Evolutionary conservation across 2,797 vertebrate genomes (phyloP).

Genomic region (Macroramphosus scolopax): DNA sequence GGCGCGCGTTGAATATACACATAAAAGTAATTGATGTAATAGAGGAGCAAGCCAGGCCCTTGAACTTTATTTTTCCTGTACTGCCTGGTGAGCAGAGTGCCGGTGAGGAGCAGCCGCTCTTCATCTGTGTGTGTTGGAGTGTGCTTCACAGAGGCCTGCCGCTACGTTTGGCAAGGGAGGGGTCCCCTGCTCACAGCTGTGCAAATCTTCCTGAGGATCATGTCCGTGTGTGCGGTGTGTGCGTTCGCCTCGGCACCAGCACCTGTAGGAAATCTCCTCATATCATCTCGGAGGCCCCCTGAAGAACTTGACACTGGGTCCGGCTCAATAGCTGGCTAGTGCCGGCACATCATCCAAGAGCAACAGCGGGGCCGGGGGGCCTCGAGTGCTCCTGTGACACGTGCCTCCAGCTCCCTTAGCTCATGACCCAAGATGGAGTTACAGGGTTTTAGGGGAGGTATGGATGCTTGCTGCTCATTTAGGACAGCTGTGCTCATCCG

Average conservation of each 20-base stretch:
- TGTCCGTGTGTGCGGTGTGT: slow-evolving; percentile 34
- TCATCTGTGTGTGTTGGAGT: slow-evolving; percentile 65
- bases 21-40: slow-evolving; percentile 60
- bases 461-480: slow-evolving; percentile 22
- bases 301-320: slow-evolving; percentile 52
- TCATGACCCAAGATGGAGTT: slow-evolving; percentile 62
- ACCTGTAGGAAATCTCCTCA: slow-evolving; percentile 54
- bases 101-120: slow-evolving; percentile 35
- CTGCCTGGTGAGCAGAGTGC: slow-evolving; percentile 41
- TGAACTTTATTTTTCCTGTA: slow-evolving; percentile 62
- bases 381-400: slow-evolving; percentile 61
- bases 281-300: slow-evolving; percentile 55
- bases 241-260: slow-evolving; percentile 26
- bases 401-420: slow-evolving; percentile 58
- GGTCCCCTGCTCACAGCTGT: slow-evolving; percentile 80
- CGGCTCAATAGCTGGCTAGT: slow-evolving; percentile 32
- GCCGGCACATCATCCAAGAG: slow-evolving; percentile 52
- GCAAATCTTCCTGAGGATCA: slow-evolving; percentile 80
- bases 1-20: slow-evolving; percentile 45
- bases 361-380: slow-evolving; percentile 55
- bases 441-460: slow-evolving; percentile 37
- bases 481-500: no score
- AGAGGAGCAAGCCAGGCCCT: slow-evolving; percentile 31
- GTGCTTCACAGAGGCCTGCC: slow-evolving; percentile 65
- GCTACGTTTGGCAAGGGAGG: slow-evolving; percentile 71